Evolutionary conservation across 1,140 invertebrate species (phyloP), one percentile per base, ranked within the genome.

Genomic region (Pseudoatta argentina): DNA sequence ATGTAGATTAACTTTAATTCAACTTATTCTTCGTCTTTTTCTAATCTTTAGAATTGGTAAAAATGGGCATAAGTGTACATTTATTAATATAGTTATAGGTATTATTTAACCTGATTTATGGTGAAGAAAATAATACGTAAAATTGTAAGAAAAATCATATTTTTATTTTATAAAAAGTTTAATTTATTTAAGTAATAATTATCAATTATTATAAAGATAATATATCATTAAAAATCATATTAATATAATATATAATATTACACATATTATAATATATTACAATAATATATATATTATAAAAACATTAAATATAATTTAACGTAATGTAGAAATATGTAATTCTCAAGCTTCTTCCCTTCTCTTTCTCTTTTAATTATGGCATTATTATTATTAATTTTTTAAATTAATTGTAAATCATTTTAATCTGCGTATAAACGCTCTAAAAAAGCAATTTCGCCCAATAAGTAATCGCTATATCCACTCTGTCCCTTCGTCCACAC

Each of bases 351-450:
- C 30, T 34, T 14, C 64, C 24, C 39, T 51, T n/a, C 30, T 66
- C 30, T 34, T 30, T 69, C 10, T 69, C 5, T 69, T 14, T 53
- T 18, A 51, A 72, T 18, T 72, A 72, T 27, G 10, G 7, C 7
- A 27, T 48, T 67, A 16, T 21, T 39, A 57, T 64, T 39, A 39
- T 39, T 71, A 16, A 71, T 12, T 30, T 72, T 72, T n/a, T 53
- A 30, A 44, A 72, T 72, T 72, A 5, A 51, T 72, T n/a, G 10
- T 10, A 39, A 39, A 3, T 39, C 16, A 57, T 57, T 55, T 57
- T 21, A 51, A 7, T 53, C 6, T 18, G 18, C 2, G 14, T 10
- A 39, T 12, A 61, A 18, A 51, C 4, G 48, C 48, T 14, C 2
- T 2, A 30, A 55, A 30, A 55, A 61, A 0, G 39, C 21, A 18